Percentiles rank a stretch among this genome's conserved stretches.
Conservation (phyloP, 2,113 vertebrate genomes). For the Myotis davidii region DNA sequence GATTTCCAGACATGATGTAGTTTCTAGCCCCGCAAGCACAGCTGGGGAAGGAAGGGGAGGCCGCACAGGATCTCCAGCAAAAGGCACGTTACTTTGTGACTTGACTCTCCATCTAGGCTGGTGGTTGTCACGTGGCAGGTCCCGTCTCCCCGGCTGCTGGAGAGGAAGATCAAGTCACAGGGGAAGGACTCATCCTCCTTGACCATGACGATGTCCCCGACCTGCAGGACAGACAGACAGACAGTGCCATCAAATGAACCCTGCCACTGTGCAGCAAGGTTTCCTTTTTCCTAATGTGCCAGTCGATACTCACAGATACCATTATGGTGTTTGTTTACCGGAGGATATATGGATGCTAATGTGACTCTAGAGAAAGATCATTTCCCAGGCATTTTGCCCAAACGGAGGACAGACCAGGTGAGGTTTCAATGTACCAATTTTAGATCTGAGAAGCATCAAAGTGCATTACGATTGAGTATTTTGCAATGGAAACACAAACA, state of each 20-base stretch:
- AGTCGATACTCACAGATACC: too few relatives aligned
- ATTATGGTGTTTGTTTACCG: background rate
- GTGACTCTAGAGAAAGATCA: background rate
- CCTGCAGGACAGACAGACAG: slow-evolving; percentile 82
- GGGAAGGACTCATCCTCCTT: slow-evolving; percentile 97
- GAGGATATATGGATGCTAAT: fast-evolving
- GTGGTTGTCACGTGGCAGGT: slow-evolving; percentile 97
- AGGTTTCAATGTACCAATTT: background rate
- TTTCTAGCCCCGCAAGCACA: background rate
- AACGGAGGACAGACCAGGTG: background rate
- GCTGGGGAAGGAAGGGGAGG: too few relatives aligned
- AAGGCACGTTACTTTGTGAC: slow-evolving; percentile 91
- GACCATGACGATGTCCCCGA: slow-evolving; percentile 96
- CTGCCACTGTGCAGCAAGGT: fast-evolving
- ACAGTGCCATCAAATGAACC: background rate
- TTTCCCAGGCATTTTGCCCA: background rate
- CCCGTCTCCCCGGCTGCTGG: slow-evolving; percentile 93
- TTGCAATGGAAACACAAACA: background rate
- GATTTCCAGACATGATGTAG: fast-evolving
- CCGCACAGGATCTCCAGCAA: fast-evolving
- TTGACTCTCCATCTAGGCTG: slow-evolving; percentile 97
- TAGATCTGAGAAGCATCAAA: background rate
- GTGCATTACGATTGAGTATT: background rate
- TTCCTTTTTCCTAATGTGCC: too few relatives aligned
- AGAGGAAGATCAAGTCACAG: slow-evolving; percentile 96